These are phyloP conservation scores for Cryptocheilus praepositus DNA, from an alignment of 2,888 invertebrate species.

Conservation along the genomic window DNA sequence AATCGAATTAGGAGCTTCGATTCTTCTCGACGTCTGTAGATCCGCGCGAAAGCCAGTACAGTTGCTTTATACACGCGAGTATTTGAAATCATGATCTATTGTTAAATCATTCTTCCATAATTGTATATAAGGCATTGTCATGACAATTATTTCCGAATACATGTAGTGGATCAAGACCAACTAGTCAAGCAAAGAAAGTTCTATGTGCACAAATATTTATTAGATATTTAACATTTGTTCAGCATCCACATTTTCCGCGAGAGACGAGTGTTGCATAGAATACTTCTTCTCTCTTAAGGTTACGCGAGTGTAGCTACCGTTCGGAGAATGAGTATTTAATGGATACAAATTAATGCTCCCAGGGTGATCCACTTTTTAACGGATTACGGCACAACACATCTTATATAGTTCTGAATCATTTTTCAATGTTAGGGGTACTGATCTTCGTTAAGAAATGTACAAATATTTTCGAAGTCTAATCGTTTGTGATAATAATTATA, in stretches of 20 bases:
- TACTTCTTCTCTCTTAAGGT: constrained; percentile 26
- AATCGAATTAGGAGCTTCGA: no score
- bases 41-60: constrained; percentile 56
- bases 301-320: neutral
- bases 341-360: constrained; percentile 24
- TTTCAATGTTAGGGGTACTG: constrained; percentile 27
- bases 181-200: constrained; percentile 70
- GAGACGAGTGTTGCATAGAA: constrained; percentile 34
- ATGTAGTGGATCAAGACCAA: constrained; percentile 66
- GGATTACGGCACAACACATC: constrained; percentile 38
- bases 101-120: constrained; percentile 55
- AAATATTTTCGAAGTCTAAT: constrained; percentile 33
- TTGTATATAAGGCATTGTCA: constrained; percentile 68
- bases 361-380: constrained; percentile 49
- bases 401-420: constrained; percentile 22
- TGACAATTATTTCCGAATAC: constrained; percentile 63
- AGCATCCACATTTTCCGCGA: constrained; percentile 34
- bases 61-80: constrained; percentile 45
- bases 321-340: constrained; percentile 22
- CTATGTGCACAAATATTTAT: constrained; percentile 69
- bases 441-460: constrained; percentile 21
- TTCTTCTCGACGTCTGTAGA: constrained; percentile 24
- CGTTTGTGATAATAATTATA: constrained; percentile 31
- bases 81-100: constrained; percentile 48
- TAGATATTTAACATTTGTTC: constrained; percentile 48